Evolutionary conservation across 2,113 vertebrate species (phyloP), one percentile per base, ranked within the genome.

Genomic region (Hippoglossus stenolepis): DNA sequence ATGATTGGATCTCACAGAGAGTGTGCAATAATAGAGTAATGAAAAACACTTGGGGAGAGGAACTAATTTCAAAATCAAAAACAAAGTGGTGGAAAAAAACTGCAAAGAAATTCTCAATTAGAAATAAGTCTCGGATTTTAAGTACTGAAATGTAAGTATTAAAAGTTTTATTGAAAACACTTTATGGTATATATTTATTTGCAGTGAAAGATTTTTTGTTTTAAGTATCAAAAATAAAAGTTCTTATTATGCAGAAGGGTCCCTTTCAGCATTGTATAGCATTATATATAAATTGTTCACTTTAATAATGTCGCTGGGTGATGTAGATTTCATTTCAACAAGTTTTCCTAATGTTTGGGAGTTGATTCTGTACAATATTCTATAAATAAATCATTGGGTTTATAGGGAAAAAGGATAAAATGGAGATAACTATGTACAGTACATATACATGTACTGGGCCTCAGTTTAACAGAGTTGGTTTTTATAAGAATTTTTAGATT

Each of bases 391-490:
- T 38, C 35, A 38, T 38, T 10, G 8, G 35, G 35, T 38, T 38
- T 38, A 38, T 38, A 38, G 35, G 9, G 2, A 38, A 7, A 38
- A 38, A 38, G 35, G 9, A 38, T 10, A 38, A 38, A 8, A 38
- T 9, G 35, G 35, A 38, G 8, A 38, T 8, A 20, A 51, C 1
- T 7, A 13, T 20, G 13, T 18, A 51, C 18, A 45, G 53, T 45
- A 45, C 5, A 14, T 15, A 31, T 31, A 45, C 5, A 14, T 15
- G 23, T 2, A 49, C 23, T 73, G 0, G 3, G 56, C 35, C 62
- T 70, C 47, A 78, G 21, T 73, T 71, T 75, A 23, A 61, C 23
- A 14, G 31, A 80, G 26, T 15, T 7, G 5, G 1, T 35, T 7
- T 35, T 35, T 35, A 9, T 35, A 35, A 9, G 35, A 35, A 8